Base-by-base conservation (phyloP, 2,113 vertebrate genomes). In the Vidua macroura region DNA sequence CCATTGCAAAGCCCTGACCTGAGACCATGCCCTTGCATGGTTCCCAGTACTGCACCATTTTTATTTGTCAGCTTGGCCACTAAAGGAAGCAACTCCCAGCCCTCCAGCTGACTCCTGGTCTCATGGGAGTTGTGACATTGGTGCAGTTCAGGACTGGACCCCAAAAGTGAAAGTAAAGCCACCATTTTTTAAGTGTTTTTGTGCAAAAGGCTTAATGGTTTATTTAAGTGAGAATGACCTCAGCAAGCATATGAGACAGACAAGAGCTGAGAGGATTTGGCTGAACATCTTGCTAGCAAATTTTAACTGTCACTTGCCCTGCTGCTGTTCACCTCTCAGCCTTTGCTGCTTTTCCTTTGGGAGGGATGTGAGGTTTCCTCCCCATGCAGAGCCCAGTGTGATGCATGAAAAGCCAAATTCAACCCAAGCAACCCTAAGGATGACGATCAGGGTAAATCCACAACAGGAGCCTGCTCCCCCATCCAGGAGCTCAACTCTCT, bases 341-440 rank as follows among this genome's bases (percentile, higher is more conserved):
- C n/a, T 88, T 79, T 44, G 3, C 43, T 75, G 27, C 11, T 58
- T 51, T 77, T 56, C 24, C 11, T 52, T 1, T 0, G 2, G 58
- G 15, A 35, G 7, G 10, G 2, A 46, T 6, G 5, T 28, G 28
- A 46, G 35, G 17, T 23, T 76, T 81, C 16, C 5, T 10, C 3
- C 2, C 30, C 4, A 7, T 23, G 24, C 43, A 60, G 43, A 74
- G 30, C 37, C 35, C 51, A 58, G 22, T 83, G 2, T 2, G 28
- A 22, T 22, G 14, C 23, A 48, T 2, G 9, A 44, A 91, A 80
- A 91, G 37, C 12, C 78, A 87, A 49, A 62, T 4, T 21, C 4
- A 2, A n/a, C 21, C 17, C 0, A 0, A 83, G 35, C 1, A 20
- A 48, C 24, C 15, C 24, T 43, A 23, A 17, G 17, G 24, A 23